Percentiles rank a stretch among this genome's conserved stretches.
phyloP scores from a whole-genome alignment of 2,113 vertebrate species.

The Dromas ardeola region DNA sequence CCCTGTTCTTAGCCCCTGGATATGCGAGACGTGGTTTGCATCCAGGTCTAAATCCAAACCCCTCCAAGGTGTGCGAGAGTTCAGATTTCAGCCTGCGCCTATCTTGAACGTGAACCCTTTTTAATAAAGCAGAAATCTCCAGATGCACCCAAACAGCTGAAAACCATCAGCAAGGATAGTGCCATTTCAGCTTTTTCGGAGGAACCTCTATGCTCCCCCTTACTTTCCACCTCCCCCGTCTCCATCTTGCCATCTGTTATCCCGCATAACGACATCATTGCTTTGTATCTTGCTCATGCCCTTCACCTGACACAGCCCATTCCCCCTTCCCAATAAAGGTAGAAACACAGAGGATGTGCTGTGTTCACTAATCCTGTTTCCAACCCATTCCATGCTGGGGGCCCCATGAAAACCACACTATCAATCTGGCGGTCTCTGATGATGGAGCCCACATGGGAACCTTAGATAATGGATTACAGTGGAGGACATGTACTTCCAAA shows the following conservation, averaged over 20 bases:
- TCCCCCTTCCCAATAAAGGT: not conserved
- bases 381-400: not conserved
- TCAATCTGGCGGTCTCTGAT: conserved; percentile 14
- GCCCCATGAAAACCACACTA: not conserved
- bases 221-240: not conserved
- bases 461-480: conserved; percentile 34
- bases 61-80: not conserved
- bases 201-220: not conserved
- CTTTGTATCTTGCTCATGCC: not conserved
- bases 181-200: not conserved
- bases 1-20: not conserved
- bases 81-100: not conserved
- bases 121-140: conserved; percentile 31
- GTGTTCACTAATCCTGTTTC: not conserved
- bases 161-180: conserved; percentile 5
- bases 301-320: not conserved
- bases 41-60: not conserved
- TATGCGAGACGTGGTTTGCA: not conserved
- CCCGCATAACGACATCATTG: not conserved
- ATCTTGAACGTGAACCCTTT: not conserved
- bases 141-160: conserved; percentile 29
- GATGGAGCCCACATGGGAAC: conserved; percentile 9
- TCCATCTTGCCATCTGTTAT: not conserved
- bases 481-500: conserved; percentile 27
- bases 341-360: not conserved